phyloP scores from a whole-genome alignment of 2,888 invertebrate genomes.

The Drosophila sordidula region DNA sequence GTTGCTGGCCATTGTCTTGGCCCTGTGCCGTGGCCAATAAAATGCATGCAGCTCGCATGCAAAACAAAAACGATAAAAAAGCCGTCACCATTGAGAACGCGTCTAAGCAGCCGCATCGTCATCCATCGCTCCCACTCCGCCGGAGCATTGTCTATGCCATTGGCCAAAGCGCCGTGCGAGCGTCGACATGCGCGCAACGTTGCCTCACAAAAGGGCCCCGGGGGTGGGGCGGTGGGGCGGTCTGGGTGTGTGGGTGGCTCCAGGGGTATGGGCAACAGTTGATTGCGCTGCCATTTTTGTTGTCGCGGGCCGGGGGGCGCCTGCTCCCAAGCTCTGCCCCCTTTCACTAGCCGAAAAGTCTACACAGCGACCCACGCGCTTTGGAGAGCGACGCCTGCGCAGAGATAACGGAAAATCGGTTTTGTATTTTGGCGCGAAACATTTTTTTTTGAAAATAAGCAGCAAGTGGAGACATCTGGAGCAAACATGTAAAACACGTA shows the following conservation, averaged over 20 bases:
- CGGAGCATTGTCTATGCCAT: conserved; percentile 75
- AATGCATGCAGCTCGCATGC: conserved; percentile 75
- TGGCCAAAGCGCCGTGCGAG: conserved; percentile 66
- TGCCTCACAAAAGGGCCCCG: conserved; percentile 19
- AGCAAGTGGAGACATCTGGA: background rate
- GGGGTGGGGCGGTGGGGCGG: background rate
- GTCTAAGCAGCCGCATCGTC: conserved; percentile 69
- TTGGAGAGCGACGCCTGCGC: conserved; percentile 73
- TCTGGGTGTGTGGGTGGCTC: conserved; percentile 16
- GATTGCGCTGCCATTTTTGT: conserved; percentile 75
- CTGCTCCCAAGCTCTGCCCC: background rate
- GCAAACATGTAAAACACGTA: background rate
- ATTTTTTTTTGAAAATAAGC: conserved; percentile 1
- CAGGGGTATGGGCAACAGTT: conserved; percentile 17
- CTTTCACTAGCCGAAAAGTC: conserved; percentile 42
- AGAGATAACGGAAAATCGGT: background rate
- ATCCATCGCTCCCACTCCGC: conserved; percentile 46
- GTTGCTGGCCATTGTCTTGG: conserved; percentile 72
- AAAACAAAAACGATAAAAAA: conserved; percentile 76
- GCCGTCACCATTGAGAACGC: conserved; percentile 78
- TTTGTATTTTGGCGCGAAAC: conserved; percentile 62
- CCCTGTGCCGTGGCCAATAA: conserved; percentile 67
- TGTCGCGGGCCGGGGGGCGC: conserved; percentile 24
- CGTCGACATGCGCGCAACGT: conserved; percentile 73
- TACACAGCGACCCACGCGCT: conserved; percentile 42